Evolutionary conservation across 2,113 vertebrate species (phyloP), one percentile per base, ranked within the genome.

Genomic region (Patagioenas fasciata): DNA sequence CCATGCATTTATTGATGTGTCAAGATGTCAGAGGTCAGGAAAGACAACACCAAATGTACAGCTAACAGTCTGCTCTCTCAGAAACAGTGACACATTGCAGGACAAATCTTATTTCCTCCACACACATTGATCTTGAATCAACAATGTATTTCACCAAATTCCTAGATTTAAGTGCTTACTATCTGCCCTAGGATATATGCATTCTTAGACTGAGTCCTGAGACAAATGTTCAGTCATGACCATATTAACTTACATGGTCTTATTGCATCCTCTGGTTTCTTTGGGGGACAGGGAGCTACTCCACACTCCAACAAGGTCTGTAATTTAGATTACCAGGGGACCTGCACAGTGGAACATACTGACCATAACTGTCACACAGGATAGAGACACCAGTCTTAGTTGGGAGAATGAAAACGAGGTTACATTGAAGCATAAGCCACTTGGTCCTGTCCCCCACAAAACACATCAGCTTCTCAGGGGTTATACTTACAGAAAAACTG

Each of bases 391-490:
- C 48, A 19, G 6, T 79, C 60, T 72, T 75, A 83, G 17, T 7
- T 47, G 32, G 17, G 38, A 57, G 17, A 11, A 7, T 80, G 11
- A 24, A 60, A 84, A 83, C 0, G 0, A 16, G 2, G 4, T 40
- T 51, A 47, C 11, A n/a, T 29, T 65, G 50, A 69, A 16, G 51
- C 1, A 3, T 19, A 56, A 58, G 12, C 20, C 29, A 36, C 48
- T 65, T 67, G n/a, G 64, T 47, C 60, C 8, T 73, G 18, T 64
- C 28, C 34, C 21, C 87, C 34, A 74, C 6, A 71, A 85, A 88
- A 90, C 31, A 1, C 24, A 73, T 47, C 54, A 73, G 1, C 29
- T 61, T 91, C 48, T 74, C 26, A 84, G 32, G 2, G 29, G 60
- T 60, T 84, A 64, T 53, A n/a, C 6, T 67, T 75, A n/a, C 3